Evolutionary conservation across 2,113 vertebrate genomes (phyloP), one percentile per base, ranked within the genome.

Genomic region (Motacilla alba): DNA sequence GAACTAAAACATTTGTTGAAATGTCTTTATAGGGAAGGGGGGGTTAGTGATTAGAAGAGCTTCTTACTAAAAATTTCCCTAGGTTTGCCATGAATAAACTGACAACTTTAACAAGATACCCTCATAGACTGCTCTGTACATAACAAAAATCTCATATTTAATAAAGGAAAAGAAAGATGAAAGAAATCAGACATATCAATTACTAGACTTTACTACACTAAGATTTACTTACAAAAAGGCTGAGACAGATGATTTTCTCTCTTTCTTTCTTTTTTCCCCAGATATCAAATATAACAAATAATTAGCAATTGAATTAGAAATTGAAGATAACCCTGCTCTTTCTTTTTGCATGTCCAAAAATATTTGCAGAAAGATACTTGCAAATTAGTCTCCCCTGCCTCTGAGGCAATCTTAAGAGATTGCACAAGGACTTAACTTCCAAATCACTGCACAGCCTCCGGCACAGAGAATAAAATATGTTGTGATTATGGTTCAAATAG

Each of bases 191-290:
- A 94, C n/a, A 62, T 67, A 94, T 80, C 77, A 87, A 83, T 94
- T 97, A 96, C 27, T 95, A 73, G 96, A 96, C n/a, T 94, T 95
- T 77, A 95, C 79, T 84, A 80, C n/a, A 74, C 6, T 72, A 88
- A 69, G 75, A 85, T 78, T 91, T 95, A 92, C 83, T 77, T 94
- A 75, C 27, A 66, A 90, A 95, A 22, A 94, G 33, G 22, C 43
- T 70, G 86, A 90, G 22, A 93, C n/a, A 87, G 56, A 22, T 72
- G 6, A 33, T 39, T 70, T 17, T 60, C 6, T 78, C 8, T 64
- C 8, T 62, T 46, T 56, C 11, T 28, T 33, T 72, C 6, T 37
- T 63, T 90, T 73, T 58, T 19, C 7, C 13, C 10, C 35, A 78
- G 66, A 43, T 70, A 66, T 44, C 28, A 85, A 47, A 55, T 82